Base-by-base conservation (phyloP, 2,797 vertebrate species). In the Pyrocephalus nanus region DNA sequence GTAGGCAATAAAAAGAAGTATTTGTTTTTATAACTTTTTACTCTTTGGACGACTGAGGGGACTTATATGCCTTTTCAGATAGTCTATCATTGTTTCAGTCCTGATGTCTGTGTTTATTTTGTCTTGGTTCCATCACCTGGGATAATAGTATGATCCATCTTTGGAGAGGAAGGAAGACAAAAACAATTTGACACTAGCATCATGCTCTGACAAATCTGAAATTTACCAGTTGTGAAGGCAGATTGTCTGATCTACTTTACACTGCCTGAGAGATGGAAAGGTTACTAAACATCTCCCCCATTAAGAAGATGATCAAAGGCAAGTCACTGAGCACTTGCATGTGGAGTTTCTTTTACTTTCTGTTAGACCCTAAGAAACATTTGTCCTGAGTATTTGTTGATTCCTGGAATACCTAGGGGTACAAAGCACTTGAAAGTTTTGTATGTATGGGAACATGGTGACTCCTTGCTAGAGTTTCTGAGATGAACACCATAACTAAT, bases 21-120 rank as follows among this genome's bases (percentile, higher is more conserved):
- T 54, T 40, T 90, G 86, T 76, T 87, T 92, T 94, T 83, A 58
- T 74, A 93, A 81, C 79, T 92, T 94, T 61, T 93, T 96, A 87
- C 83, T 86, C 48, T 40, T 74, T 80, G 81, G 81, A 87, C 0
- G 2, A 66, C n/a, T 43, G n/a, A 65, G 73, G 71, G 62, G 47
- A 50, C 73, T 51, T 82, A 64, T 80, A 82, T 73, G 21, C 84
- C 47, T 85, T 81, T 69, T 69, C 1, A 4, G 54, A 77, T 69
- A 79, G 60, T 66, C 69, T 92, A 1, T 73, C 70, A 42, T 32
- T 81, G 58, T 96, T 93, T 88, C 70, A 61, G 76, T 78, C 86
- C 71, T 76, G 45, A 84, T 67, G 48, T 64, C 82, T 91, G 29
- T 88, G 73, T 89, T 94, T 92, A 88, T 92, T 92, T 96, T 88